A percentile compares a stretch with the other conserved stretches of the same genome.
phyloP scores from a whole-genome alignment of 2,113 vertebrate species.

The Proteles cristata region DNA sequence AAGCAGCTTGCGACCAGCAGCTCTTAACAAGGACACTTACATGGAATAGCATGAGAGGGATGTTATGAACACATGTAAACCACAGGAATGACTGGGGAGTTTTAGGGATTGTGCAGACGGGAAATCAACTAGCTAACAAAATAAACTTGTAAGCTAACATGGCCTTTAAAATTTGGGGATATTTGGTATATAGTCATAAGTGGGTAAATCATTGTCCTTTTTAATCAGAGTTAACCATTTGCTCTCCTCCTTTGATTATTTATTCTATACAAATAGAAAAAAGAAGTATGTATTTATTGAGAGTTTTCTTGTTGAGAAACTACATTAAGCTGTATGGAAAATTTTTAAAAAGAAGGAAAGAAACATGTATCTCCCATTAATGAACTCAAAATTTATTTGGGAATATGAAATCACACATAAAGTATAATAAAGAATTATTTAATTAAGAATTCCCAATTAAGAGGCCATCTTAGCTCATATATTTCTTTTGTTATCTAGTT shows the following conservation, averaged over 20 bases:
- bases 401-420: neutral
- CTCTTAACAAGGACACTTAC: neutral
- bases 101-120: neutral
- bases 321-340: neutral
- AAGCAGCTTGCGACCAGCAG: neutral
- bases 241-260: constrained; percentile 13
- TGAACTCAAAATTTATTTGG: constrained; percentile 2
- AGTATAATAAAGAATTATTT: neutral
- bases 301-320: constrained; percentile 20
- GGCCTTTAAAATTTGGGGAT: neutral
- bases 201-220: neutral
- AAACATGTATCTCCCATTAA: neutral
- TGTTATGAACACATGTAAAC: neutral
- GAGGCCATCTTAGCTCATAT: neutral
- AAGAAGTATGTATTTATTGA: neutral
- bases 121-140: neutral
- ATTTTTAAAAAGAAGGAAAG: neutral
- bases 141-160: neutral
- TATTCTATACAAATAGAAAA: neutral
- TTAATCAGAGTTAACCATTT: neutral
- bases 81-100: neutral
- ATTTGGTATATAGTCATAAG: neutral
- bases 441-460: neutral
- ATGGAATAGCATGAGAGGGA: neutral
- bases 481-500: neutral